These are phyloP conservation scores for Athalia cordata DNA, from an alignment of 2,888 invertebrate species.

Conservation along the genomic window DNA sequence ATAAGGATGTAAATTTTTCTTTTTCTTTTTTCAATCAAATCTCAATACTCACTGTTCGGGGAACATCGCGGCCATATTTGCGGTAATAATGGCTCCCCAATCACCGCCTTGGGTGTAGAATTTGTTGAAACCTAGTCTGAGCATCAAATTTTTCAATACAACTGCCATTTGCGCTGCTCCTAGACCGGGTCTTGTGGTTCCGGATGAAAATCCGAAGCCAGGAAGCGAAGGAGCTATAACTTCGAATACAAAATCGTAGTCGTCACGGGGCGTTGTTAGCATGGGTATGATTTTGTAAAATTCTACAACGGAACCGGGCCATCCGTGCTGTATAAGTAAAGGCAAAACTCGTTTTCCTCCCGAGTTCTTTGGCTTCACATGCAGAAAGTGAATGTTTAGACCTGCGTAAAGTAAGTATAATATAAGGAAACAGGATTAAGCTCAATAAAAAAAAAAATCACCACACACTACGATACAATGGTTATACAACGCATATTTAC, in stretches of 20 bases:
- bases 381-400: constrained; percentile 81
- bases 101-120: constrained; percentile 88
- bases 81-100: constrained; percentile 84
- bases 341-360: constrained; percentile 75
- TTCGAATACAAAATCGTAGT: constrained; percentile 80
- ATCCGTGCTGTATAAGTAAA: constrained; percentile 87
- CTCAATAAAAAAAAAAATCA: not conserved
- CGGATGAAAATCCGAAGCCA: constrained; percentile 75
- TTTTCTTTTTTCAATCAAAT: not conserved
- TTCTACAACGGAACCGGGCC: constrained; percentile 93
- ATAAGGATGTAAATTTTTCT: not conserved
- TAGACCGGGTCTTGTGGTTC: constrained; percentile 79
- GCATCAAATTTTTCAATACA: constrained; percentile 82
- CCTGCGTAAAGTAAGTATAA: constrained; percentile 66
- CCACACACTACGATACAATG: not conserved
- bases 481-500: constrained; percentile 47
- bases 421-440: constrained; percentile 8
- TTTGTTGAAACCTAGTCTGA: constrained; percentile 79
- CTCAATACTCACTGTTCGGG: constrained; percentile 73
- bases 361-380: constrained; percentile 76
- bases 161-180: constrained; percentile 77
- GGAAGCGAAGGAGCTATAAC: constrained; percentile 75
- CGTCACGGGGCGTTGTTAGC: constrained; percentile 76
- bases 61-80: constrained; percentile 79
- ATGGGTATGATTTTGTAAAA: constrained; percentile 86